Base-by-base conservation (phyloP, 2,888 invertebrate species). In the Rugalucina vietnamica region DNA sequence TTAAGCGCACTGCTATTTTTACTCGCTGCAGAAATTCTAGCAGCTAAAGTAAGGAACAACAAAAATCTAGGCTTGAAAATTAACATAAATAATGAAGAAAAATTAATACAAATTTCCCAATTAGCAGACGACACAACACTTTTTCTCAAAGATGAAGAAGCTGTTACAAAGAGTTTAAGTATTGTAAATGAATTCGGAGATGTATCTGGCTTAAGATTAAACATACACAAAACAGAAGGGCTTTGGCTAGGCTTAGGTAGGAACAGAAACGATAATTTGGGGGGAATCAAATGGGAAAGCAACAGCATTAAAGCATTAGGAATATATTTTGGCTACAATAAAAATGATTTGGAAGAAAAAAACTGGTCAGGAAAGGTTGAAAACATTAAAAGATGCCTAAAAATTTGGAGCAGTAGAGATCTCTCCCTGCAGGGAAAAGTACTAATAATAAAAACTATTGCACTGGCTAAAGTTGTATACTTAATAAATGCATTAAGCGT, bases 111-210 rank as follows among this genome's bases (percentile, higher is more conserved):
- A 27, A 24, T 60, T 29, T 29, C 60, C 3, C 60, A 60, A 27
- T 29, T 60, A 29, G 78, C 78, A 10, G 78, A 78, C 39, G 71
- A 78, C 32, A 71, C 78, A 49, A 71, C 71, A 43, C 1, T 76
- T 10, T 76, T 76, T 39, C 3, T 37, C 18, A 57, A 65, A 65
- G 32, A 50, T 12, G 36, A 60, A 27, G 1, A 43, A 3, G 76
- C 50, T 29, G 57, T 76, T 2, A 3, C 24, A 18, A n/a, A 65
- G 4, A 4, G 5, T 3, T 24, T 76, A 43, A 4, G 60, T 3
- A 12, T 60, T 24, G 76, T 76, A 36, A 18, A 57, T n/a, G 2
- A 27, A 18, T 76, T 76, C 43, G 76, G 76, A 24, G 37, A 27
- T 10, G 14, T 57, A 3, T 76, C 76, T 3, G 60, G 60, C 4